These are phyloP conservation scores for Myotis findleyi DNA, from an alignment of 2,797 vertebrate species.

Conservation along the genomic window DNA sequence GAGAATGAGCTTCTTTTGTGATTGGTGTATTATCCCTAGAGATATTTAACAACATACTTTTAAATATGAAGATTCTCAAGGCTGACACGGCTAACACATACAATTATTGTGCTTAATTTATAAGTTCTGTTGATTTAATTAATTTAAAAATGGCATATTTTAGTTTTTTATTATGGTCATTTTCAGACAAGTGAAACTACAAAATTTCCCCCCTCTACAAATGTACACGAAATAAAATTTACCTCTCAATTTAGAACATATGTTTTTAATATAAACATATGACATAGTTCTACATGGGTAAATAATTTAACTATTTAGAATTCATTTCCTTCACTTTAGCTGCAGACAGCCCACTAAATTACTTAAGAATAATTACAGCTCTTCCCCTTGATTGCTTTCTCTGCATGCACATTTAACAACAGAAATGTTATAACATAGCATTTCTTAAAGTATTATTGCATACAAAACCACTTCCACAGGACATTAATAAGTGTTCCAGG, in stretches of 20 bases:
- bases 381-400: conserved; percentile 13
- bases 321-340: conserved; percentile 67
- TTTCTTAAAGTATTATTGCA: not conserved
- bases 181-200: not conserved
- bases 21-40: not conserved
- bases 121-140: not conserved
- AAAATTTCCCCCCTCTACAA: not conserved
- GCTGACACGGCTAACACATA: not conserved
- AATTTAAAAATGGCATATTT: not conserved
- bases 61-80: not conserved
- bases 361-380: conserved; percentile 2
- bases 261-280: conserved; percentile 67
- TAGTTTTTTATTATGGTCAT: not conserved
- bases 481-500: not conserved
- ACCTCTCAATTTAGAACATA: conserved; percentile 54
- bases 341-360: not conserved
- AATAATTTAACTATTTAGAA: conserved; percentile 72
- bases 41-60: not conserved
- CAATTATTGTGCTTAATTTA: not conserved
- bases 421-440: conserved; percentile 9
- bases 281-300: conserved; percentile 39
- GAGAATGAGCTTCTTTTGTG: not conserved
- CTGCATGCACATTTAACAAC: conserved; percentile 8
- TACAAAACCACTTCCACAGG: not conserved
- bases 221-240: conserved; percentile 6